Conservation (phyloP, 2,113 vertebrate genomes). For the Thermophis baileyi region DNA sequence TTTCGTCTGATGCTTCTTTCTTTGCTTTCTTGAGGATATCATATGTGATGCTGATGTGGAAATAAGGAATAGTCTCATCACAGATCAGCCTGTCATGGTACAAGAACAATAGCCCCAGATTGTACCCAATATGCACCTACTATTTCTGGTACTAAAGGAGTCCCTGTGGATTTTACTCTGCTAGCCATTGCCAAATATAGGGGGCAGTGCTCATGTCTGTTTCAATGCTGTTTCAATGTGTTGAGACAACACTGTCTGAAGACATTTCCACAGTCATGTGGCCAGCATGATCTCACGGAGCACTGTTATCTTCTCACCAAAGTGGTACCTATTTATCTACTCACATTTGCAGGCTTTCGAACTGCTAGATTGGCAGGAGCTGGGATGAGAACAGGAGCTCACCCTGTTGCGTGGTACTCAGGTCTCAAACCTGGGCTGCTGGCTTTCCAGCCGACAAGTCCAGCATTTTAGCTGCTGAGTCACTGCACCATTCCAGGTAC, state of each 20-base stretch:
- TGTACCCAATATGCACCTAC: neutral
- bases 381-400: neutral
- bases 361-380: neutral
- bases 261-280: neutral
- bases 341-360: neutral
- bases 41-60: neutral
- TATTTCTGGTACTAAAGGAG: neutral
- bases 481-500: neutral
- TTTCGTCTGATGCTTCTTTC: neutral
- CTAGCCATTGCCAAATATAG: neutral
- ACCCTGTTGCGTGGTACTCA: neutral
- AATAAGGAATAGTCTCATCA: neutral
- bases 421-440: neutral
- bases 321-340: neutral
- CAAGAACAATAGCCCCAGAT: neutral
- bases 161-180: neutral
- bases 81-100: neutral
- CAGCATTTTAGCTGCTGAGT: neutral
- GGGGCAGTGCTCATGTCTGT: neutral
- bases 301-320: neutral
- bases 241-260: neutral
- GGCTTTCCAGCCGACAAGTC: neutral
- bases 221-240: neutral
- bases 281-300: neutral
- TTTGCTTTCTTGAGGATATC: neutral